These are phyloP conservation scores for Brachyhypopomus gauderio DNA, from an alignment of 2,113 vertebrate species.

Conservation along the genomic window DNA sequence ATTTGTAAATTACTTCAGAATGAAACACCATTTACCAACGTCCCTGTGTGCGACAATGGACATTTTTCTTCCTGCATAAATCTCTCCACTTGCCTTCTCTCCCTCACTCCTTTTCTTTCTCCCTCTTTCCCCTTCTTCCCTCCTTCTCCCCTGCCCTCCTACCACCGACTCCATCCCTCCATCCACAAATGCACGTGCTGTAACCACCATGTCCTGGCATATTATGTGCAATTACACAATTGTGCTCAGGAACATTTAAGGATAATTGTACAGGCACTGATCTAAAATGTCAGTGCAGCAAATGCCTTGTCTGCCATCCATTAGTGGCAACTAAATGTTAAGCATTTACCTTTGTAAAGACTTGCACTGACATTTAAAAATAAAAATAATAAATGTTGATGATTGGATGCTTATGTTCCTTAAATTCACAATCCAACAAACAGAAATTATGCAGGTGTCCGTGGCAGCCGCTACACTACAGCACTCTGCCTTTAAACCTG, in stretches of 20 bases:
- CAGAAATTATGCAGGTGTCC: constrained; percentile 51
- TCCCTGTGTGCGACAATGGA: constrained; percentile 71
- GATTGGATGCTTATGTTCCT: constrained; percentile 45
- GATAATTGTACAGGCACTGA: constrained; percentile 64
- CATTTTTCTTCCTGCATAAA: constrained; percentile 74
- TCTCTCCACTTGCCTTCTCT: constrained; percentile 48
- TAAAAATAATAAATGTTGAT: constrained; percentile 45
- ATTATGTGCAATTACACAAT: constrained; percentile 68
- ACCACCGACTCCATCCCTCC: constrained; percentile 8
- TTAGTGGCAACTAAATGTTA: constrained; percentile 71
- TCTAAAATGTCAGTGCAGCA: constrained; percentile 76
- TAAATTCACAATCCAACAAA: constrained; percentile 60
- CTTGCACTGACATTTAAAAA: constrained; percentile 70
- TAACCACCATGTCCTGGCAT: constrained; percentile 61
- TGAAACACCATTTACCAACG: constrained; percentile 78
- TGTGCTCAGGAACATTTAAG: constrained; percentile 65
- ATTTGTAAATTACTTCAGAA: constrained; percentile 82
- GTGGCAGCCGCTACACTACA: neutral
- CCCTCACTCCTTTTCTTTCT: constrained; percentile 53
- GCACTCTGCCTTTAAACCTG: neutral
- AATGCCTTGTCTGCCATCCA: constrained; percentile 69
- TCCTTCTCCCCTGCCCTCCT: constrained; percentile 14
- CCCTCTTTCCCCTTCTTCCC: constrained; percentile 45
- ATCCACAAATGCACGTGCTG: neutral
- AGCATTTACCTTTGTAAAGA: constrained; percentile 68